A percentile compares a stretch with the other conserved stretches of the same genome.
Conservation (phyloP, 1,140 invertebrate genomes). For the Drosophila neocordata region DNA sequence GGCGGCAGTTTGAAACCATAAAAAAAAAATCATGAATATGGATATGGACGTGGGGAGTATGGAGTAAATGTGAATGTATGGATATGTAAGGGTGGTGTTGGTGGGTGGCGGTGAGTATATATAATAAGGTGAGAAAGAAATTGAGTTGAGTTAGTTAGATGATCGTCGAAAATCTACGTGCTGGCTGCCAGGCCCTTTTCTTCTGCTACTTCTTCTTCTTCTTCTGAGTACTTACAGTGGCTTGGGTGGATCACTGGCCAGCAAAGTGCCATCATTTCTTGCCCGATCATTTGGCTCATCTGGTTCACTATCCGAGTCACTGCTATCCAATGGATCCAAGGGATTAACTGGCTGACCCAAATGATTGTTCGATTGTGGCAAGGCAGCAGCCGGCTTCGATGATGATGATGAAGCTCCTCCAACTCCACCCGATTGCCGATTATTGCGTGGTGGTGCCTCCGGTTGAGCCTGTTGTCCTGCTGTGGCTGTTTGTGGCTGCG, state of each 20-base stretch:
- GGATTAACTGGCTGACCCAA: constrained; percentile 77
- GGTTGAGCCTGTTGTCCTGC: constrained; percentile 82
- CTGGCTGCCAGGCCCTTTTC: constrained; percentile 59
- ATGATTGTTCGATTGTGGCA: constrained; percentile 78
- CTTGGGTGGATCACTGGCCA: constrained; percentile 97
- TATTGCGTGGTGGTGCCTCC: constrained; percentile 85
- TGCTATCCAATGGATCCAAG: constrained; percentile 86
- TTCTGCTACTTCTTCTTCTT: constrained; percentile 32
- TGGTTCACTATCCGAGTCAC: constrained; percentile 87
- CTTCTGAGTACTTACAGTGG: constrained; percentile 91
- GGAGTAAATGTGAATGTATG: background rate
- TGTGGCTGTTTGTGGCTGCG: constrained; percentile 75
- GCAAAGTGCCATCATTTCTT: constrained; percentile 95
- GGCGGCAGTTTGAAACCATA: constrained; percentile 50
- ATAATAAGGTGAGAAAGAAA: constrained; percentile 56
- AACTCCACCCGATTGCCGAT: constrained; percentile 82
- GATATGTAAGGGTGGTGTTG: constrained; percentile 5
- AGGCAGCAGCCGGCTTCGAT: constrained; percentile 72
- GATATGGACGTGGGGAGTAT: constrained; percentile 11
- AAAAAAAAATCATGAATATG: constrained; percentile 23
- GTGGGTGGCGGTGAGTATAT: constrained; percentile 14
- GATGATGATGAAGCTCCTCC: constrained; percentile 55
- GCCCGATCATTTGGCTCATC: constrained; percentile 87
- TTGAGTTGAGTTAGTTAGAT: constrained; percentile 38
- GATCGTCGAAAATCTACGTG: constrained; percentile 18